Evolutionary conservation across 2,113 vertebrate genomes (phyloP).

Genomic region (Bufo bufo): DNA sequence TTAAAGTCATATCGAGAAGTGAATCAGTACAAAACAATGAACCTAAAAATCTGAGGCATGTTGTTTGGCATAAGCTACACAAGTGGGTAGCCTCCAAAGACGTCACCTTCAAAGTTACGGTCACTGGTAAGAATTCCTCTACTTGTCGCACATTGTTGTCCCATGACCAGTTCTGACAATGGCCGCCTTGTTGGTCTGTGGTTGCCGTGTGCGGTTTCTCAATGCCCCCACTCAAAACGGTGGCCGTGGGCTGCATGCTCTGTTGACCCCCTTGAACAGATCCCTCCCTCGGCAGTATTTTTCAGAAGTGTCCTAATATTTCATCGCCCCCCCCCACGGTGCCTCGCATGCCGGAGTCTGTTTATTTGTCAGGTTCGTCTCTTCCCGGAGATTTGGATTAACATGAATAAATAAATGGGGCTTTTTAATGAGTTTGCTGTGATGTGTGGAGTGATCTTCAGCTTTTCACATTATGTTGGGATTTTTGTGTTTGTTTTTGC

Average conservation of each 20-base stretch:
- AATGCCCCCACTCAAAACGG: not conserved
- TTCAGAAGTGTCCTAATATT: not conserved
- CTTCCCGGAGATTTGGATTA: not conserved
- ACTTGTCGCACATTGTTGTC: not conserved
- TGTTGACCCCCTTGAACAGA: not conserved
- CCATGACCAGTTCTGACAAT: not conserved
- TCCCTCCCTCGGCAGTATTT: not conserved
- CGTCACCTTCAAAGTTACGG: not conserved
- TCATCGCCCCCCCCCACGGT: not conserved
- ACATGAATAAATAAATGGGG: slow-evolving; percentile 39
- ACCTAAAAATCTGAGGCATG: too few relatives aligned
- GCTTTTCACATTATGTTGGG: slow-evolving; percentile 9
- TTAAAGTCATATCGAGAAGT: not conserved
- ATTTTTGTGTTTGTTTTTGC: slow-evolving; percentile 1
- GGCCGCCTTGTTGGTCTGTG: not conserved
- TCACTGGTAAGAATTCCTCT: not conserved
- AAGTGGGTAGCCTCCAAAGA: not conserved
- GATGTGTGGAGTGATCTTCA: slow-evolving; percentile 27
- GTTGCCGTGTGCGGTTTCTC: not conserved
- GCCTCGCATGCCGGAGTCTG: not conserved
- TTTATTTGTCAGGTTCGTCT: not conserved
- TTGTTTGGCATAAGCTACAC: not conserved
- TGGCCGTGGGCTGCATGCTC: not conserved
- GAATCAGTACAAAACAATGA: too few relatives aligned
- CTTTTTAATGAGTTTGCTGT: slow-evolving; percentile 27